Base-by-base conservation (phyloP, 2,888 invertebrate species). In the Carterocephalus palaemon region DNA sequence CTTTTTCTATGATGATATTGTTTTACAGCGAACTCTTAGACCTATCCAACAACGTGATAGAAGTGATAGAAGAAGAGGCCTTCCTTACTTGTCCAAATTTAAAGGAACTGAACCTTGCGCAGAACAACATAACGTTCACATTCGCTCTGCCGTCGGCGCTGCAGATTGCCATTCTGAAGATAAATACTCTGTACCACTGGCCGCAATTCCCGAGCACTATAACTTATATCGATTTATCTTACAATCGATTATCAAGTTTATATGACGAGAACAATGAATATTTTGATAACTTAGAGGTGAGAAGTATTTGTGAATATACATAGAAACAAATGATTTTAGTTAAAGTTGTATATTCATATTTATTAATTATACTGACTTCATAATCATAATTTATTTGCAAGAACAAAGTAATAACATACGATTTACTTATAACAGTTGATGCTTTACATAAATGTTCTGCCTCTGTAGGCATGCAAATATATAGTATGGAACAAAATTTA, bases 201-300 rank as follows among this genome's bases (percentile, higher is more conserved):
- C 85, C 82, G 0, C 64, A 61, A 49, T 84, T 87, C 40, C 84
- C 88, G 0, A 61, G 51, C 41, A 74, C 75, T 0, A 83, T 87
- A 3, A 83, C 76, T 20, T 78, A 78, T 38, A 70, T 87, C 12
- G 87, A 87, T 58, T 17, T 88, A 6, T 85, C 86, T 0, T 79
- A 83, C 46, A 88, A 88, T 46, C 66, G 77, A 45, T 49, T 86
- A 7, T 70, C 77, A 1, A 70, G 67, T 10, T 48, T 82, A 17
- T 85, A 81, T 54, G 75, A 84, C 49, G 80, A 82, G 45, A 66
- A 52, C 39, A 53, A 66, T 47, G 83, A 83, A 51, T 71, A 77
- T 16, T 85, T 86, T 57, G 75, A 77, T 42, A 77, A 70, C 60
- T 72, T 88, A 37, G 84, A 88, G 78, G 87, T 84, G 50, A 67